Evolutionary conservation across 1,140 invertebrate genomes (phyloP).

Genomic region (Conopomorpha cramerella): DNA sequence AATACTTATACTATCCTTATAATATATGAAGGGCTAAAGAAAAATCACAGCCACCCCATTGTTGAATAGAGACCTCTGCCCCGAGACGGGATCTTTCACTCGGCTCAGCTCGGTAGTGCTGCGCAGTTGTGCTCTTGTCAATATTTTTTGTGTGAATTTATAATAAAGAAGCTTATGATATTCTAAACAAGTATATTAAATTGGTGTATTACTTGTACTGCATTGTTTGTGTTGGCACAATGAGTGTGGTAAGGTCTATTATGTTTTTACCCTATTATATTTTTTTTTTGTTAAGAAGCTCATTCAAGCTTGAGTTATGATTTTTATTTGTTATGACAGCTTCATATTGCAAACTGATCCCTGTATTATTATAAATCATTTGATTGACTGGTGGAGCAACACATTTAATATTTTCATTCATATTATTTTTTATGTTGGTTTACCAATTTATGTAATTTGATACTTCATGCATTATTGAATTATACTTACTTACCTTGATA

Average conservation of each 20-base stretch:
- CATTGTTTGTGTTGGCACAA: slow-evolving; percentile 44
- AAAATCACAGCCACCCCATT: slow-evolving; percentile 28
- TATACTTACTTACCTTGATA: slow-evolving; percentile 9
- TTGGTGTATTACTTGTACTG: slow-evolving; percentile 15
- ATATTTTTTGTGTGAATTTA: slow-evolving; percentile 18
- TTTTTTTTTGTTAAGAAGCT: slow-evolving; percentile 28
- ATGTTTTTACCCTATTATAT: slow-evolving; percentile 25
- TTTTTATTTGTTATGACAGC: slow-evolving; percentile 54
- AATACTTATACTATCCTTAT: too few species aligned
- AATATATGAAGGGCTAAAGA: slow-evolving; percentile 19
- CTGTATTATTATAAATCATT: slow-evolving; percentile 10
- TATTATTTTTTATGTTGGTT: slow-evolving; percentile 1
- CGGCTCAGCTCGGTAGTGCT: slow-evolving; percentile 23
- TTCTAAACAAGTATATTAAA: slow-evolving; percentile 23
- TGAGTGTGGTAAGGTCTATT: slow-evolving; percentile 49
- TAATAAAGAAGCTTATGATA: slow-evolving; percentile 18
- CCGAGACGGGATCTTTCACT: slow-evolving; percentile 30
- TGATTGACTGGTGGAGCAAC: neutral
- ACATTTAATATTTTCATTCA: slow-evolving; percentile 3
- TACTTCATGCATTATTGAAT: slow-evolving; percentile 10
- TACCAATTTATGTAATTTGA: slow-evolving; percentile 17
- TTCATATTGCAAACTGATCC: slow-evolving; percentile 31
- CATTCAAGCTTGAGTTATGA: slow-evolving; percentile 49
- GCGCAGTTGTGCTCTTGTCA: slow-evolving; percentile 35
- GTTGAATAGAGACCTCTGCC: slow-evolving; percentile 25